Conservation (phyloP, 2,888 invertebrate species). For the Heliconius erato region DNA sequence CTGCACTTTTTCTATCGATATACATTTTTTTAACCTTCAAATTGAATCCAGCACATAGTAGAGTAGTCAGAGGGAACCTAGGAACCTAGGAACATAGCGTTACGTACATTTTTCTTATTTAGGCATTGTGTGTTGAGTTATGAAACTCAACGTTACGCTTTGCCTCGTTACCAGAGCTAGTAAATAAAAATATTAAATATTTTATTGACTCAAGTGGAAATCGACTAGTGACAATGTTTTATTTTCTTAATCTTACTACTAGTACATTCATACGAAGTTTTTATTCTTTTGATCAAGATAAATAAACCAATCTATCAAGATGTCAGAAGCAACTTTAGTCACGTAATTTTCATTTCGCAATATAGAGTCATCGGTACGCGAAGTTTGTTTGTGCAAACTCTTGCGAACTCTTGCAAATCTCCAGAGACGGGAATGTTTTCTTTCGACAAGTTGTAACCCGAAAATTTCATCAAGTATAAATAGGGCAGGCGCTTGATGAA, state of each 20-base stretch:
- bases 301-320: constrained; percentile 44
- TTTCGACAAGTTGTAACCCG: constrained; percentile 33
- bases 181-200: too few relatives aligned
- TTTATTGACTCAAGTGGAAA: too few relatives aligned
- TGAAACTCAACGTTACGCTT: too few relatives aligned
- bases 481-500: constrained; percentile 20
- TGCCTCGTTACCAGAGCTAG: too few relatives aligned
- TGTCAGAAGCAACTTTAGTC: constrained; percentile 43
- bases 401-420: constrained; percentile 28
- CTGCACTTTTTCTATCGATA: too few relatives aligned
- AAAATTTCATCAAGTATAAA: constrained; percentile 36
- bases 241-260: background rate
- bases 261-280: background rate
- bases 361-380: constrained; percentile 43
- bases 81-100: background rate
- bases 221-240: too few relatives aligned
- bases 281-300: constrained; percentile 34
- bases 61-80: too few relatives aligned
- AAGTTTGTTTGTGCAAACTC: constrained; percentile 37
- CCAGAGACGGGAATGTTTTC: constrained; percentile 38
- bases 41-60: too few relatives aligned
- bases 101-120: too few relatives aligned
- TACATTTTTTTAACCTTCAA: too few relatives aligned
- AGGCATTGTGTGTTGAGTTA: too few relatives aligned
- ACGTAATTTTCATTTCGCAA: constrained; percentile 44